Conservation (phyloP, 2,113 vertebrate species). For the Nycticebus coucang region DNA sequence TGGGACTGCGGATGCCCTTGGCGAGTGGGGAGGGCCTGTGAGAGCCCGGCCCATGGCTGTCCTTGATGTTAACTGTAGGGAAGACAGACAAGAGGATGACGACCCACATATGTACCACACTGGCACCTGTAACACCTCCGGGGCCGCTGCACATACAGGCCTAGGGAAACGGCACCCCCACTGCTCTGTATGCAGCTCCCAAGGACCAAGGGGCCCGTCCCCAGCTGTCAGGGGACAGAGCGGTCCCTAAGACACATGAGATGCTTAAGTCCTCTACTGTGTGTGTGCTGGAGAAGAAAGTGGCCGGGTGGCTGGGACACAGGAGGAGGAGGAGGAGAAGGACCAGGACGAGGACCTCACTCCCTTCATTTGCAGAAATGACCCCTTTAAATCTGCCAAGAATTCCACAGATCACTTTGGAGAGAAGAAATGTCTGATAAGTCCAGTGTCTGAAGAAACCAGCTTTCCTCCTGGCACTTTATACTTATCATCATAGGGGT, state of each 20-base stretch:
- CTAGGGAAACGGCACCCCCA: rapidly evolving
- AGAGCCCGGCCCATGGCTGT: background rate
- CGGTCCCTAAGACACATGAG: background rate
- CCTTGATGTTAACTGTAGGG: background rate
- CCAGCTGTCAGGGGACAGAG: background rate
- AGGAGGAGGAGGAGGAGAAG: too few species aligned
- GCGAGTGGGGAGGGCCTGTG: too few species aligned
- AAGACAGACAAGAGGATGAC: too few species aligned
- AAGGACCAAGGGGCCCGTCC: background rate
- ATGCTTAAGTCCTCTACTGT: background rate
- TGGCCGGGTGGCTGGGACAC: background rate
- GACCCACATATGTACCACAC: rapidly evolving
- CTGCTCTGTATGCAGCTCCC: rapidly evolving
- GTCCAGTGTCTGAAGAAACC: background rate
- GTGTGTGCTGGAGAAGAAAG: background rate
- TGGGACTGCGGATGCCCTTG: too few species aligned
- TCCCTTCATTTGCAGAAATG: background rate
- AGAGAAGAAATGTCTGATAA: rapidly evolving
- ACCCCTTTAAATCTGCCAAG: background rate
- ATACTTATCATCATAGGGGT: too few species aligned
- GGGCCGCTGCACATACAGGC: rapidly evolving
- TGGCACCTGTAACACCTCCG: rapidly evolving
- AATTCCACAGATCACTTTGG: background rate
- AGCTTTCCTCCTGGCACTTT: background rate
- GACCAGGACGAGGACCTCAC: rapidly evolving